Conservation (phyloP, 1,140 invertebrate species). For the Polyergus mexicanus region DNA sequence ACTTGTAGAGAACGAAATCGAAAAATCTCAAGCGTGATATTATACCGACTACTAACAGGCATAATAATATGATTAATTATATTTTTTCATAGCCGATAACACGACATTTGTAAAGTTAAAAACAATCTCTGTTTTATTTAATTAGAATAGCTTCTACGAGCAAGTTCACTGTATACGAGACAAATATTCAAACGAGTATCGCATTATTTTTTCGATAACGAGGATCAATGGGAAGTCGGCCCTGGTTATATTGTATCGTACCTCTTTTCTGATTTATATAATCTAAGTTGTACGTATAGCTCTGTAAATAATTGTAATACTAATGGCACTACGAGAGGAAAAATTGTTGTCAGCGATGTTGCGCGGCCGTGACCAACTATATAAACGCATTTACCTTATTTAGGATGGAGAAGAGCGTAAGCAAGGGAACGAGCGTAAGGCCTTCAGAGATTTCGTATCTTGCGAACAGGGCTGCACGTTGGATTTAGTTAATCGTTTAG, state of each 20-base stretch:
- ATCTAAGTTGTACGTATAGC: constrained; percentile 81
- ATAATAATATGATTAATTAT: constrained; percentile 42
- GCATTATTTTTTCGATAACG: neutral
- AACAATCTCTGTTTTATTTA: neutral
- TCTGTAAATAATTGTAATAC: constrained; percentile 84
- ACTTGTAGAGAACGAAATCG: neutral
- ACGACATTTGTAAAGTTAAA: neutral
- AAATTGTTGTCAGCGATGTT: constrained; percentile 73
- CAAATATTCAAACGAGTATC: neutral
- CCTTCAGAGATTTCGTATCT: neutral
- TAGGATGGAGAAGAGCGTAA: neutral
- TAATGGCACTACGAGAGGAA: constrained; percentile 75
- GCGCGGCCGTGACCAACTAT: constrained; percentile 71
- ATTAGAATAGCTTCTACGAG: neutral
- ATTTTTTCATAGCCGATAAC: neutral
- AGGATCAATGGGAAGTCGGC: neutral
- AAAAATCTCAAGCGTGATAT: constrained; percentile 1
- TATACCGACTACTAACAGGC: neutral
- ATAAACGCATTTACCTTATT: constrained; percentile 76
- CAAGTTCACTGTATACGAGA: neutral
- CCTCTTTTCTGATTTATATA: constrained; percentile 60
- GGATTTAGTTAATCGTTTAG: constrained; percentile 37
- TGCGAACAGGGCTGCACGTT: constrained; percentile 48
- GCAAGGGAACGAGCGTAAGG: neutral
- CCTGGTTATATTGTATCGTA: constrained; percentile 54